phyloP scores from a whole-genome alignment of 2,113 vertebrate species.

The Pseudorhombus dupliciocellatus region DNA sequence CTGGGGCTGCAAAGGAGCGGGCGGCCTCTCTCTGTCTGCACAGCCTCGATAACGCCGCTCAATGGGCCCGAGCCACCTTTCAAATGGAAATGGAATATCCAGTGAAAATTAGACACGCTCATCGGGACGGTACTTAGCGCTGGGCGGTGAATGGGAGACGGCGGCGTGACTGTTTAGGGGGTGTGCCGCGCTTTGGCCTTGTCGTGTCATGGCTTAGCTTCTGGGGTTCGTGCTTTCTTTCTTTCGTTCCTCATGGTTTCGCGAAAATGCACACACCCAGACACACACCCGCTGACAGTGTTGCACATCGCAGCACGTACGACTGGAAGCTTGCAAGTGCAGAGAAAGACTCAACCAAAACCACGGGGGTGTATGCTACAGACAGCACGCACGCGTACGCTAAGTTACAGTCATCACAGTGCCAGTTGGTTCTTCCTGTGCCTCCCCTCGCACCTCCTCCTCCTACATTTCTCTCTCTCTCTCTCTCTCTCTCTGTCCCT shows the following conservation, averaged over 20 bases:
- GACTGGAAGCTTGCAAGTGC: conserved; percentile 59
- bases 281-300: background rate
- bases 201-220: conserved; percentile 29
- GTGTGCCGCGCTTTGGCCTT: conserved; percentile 43
- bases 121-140: conserved; percentile 51
- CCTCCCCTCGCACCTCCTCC: background rate
- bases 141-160: background rate
- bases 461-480: conserved; percentile 6
- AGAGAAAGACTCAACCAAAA: conserved; percentile 67
- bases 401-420: conserved; percentile 56
- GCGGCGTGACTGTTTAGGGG: conserved; percentile 1
- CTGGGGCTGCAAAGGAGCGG: conserved; percentile 50
- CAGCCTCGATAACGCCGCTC: conserved; percentile 66
- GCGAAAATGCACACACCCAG: conserved; percentile 7
- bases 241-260: conserved; percentile 1
- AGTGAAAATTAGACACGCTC: conserved; percentile 65
- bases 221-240: conserved; percentile 16
- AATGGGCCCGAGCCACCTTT: conserved; percentile 67
- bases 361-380: conserved; percentile 37
- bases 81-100: conserved; percentile 73
- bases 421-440: conserved; percentile 26
- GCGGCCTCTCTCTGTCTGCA: conserved; percentile 60
- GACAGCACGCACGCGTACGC: conserved; percentile 39
- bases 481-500: conserved; percentile 14
- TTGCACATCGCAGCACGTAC: conserved; percentile 31